Evolutionary conservation across 2,797 vertebrate genomes (phyloP), one percentile per base, ranked within the genome.

Genomic region (Dallia pectoralis): DNA sequence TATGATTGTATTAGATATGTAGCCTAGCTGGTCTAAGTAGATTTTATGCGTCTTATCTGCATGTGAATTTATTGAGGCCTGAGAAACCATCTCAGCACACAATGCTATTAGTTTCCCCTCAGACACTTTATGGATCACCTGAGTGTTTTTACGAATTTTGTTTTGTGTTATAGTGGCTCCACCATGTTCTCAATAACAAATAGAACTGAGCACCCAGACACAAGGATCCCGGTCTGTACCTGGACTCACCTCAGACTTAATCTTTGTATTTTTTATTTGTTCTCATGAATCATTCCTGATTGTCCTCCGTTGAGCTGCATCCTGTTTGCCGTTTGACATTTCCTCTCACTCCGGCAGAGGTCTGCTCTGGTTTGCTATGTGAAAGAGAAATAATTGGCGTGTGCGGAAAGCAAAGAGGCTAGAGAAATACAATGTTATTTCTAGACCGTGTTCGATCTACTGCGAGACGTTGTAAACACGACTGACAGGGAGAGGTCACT

Each of bases 321-420:
- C 79, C 80, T 75, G 81, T 84, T 81, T 82, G 87, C 80, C 74
- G 81, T 84, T 81, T 82, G 87, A 90, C 77, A 71, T 85, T 78
- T 74, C 80, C 69, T 74, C 77, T 61, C 74, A 84, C 75, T 77
- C 74, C 77, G 74, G 80, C 85, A 88, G 85, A 81, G 82, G 82
- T 85, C 86, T 84, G 80, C 79, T 82, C 84, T 75, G 81, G 85
- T 85, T 80, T 71, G 56, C 66, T 72, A 82, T 40, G 72, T 72
- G 75, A 22, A 32, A 63, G 29, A 51, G 33, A 65, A 67, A 72
- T 80, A 67, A 88, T 87, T 88, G 82, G 76, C 82, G 84, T 87
- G 79, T 81, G 75, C 56, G 80, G 62, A 66, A 82, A 83, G 67
- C 64, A 78, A 72, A 63, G 71, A 61, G 76, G 82, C 76, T 86